A percentile compares a stretch with the other conserved stretches of the same genome.
Evolutionary conservation across 30 jellyfish, hydroid and myxozoan genomes (phyloP).

Genomic region (Haliclystus octoradiatus): DNA sequence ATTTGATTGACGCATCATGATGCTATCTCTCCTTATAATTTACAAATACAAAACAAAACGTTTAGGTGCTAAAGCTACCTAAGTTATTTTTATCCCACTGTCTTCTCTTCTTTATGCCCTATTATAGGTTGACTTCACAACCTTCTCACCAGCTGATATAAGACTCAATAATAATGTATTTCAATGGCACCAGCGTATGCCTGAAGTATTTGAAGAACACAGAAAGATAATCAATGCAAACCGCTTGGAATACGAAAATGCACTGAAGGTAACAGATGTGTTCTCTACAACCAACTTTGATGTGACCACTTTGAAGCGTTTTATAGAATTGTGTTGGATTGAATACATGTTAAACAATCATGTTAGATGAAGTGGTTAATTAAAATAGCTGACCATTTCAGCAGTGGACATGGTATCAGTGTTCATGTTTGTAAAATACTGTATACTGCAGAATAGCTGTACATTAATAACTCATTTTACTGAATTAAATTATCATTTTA

Average conservation of each 20-base stretch:
- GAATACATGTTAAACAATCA: too few species aligned
- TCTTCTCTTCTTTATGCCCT: not conserved
- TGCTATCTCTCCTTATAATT: too few species aligned
- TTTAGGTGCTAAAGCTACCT: not conserved
- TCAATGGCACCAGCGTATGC: slow-evolving; percentile 99
- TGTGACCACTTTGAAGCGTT: too few species aligned
- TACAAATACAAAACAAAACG: not conserved
- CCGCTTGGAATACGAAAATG: slow-evolving; percentile 76
- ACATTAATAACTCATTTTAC: too few species aligned
- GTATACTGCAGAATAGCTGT: too few species aligned
- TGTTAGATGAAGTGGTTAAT: too few species aligned
- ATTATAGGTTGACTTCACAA: slow-evolving; percentile 62
- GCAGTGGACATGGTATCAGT: too few species aligned
- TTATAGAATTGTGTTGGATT: too few species aligned
- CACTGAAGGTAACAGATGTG: slow-evolving; percentile 62
- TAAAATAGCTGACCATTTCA: too few species aligned
- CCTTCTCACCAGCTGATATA: slow-evolving; percentile 92
- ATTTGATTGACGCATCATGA: too few species aligned
- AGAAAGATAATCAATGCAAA: slow-evolving; percentile 63
- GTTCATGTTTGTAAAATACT: too few species aligned
- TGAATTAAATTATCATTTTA: slow-evolving; percentile 17
- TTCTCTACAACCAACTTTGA: too few species aligned
- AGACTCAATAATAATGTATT: slow-evolving; percentile 73
- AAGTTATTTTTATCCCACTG: not conserved
- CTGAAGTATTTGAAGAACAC: slow-evolving; percentile 94